phyloP scores from a whole-genome alignment of 2,113 vertebrate genomes.

The Hyperopisus bebe region DNA sequence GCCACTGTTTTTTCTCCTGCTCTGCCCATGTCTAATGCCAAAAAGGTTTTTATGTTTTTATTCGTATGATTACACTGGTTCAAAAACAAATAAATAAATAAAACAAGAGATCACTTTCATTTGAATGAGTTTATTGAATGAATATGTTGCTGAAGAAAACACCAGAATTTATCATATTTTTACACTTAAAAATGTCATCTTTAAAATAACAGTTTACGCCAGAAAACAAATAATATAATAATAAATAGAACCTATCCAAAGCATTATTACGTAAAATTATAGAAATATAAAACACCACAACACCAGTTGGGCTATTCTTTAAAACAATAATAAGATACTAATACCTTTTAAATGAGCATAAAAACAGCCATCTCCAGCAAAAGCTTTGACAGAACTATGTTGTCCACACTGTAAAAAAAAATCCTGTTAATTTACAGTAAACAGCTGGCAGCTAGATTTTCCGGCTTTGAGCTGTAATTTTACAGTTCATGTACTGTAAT shows the following conservation, averaged over 20 bases:
- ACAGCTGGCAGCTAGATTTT: too few relatives aligned
- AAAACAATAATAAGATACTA: not conserved
- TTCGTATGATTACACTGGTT: not conserved
- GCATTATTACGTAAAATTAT: not conserved
- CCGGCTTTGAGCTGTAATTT: too few relatives aligned
- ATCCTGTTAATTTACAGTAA: too few relatives aligned
- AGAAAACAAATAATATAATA: not conserved
- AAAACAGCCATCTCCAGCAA: not conserved
- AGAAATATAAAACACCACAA: not conserved
- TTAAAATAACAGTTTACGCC: slow-evolving; percentile 3
- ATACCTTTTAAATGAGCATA: not conserved
- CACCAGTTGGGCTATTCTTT: not conserved
- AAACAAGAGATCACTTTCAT: not conserved
- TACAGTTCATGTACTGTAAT: too few relatives aligned
- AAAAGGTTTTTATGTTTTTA: not conserved
- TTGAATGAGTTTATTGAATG: not conserved
- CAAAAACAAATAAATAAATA: not conserved
- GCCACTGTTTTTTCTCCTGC: not conserved
- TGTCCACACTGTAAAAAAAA: not conserved
- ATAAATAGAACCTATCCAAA: not conserved
- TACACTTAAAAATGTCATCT: not conserved
- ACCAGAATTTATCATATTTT: not conserved
- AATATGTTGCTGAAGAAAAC: not conserved
- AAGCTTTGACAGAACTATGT: not conserved
- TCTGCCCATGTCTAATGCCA: not conserved